These are phyloP conservation scores for Solea senegalensis DNA, from an alignment of 2,113 vertebrate species.

Conservation along the genomic window DNA sequence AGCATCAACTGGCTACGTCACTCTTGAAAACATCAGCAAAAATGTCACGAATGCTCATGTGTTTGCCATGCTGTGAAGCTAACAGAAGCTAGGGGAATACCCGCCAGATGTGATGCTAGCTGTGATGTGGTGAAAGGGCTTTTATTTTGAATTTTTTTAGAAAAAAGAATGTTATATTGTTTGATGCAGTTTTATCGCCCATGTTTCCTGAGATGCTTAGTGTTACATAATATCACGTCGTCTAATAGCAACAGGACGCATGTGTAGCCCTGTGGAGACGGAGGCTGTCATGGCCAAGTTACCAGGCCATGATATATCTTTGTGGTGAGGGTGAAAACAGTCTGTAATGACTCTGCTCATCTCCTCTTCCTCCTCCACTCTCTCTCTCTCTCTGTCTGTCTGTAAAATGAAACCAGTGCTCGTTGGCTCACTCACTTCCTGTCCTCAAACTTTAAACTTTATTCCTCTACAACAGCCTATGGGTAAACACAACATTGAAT, in stretches of 20 bases:
- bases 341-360: conserved; percentile 58
- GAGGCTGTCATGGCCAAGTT: conserved; percentile 25
- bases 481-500: background rate
- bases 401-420: conserved; percentile 63
- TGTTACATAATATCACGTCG: background rate
- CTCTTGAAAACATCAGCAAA: too few species aligned
- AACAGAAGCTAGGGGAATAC: background rate
- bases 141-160: background rate
- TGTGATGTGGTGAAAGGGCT: background rate
- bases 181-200: background rate
- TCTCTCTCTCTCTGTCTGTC: conserved; percentile 8
- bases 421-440: conserved; percentile 48
- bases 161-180: too few species aligned
- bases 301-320: conserved; percentile 54
- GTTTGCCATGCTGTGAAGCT: background rate
- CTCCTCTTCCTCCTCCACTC: conserved; percentile 18
- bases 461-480: background rate
- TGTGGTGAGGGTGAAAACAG: conserved; percentile 55
- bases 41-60: too few species aligned
- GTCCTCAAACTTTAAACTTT: conserved; percentile 28
- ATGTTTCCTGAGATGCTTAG: background rate
- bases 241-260: conserved; percentile 34
- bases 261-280: conserved; percentile 27
- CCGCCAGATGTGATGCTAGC: background rate
- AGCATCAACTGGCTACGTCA: too few species aligned